Evolutionary conservation across 30 jellyfish, hydroid and myxozoan species (phyloP).

Genomic region (Calvadosia cruxmelitensis): DNA sequence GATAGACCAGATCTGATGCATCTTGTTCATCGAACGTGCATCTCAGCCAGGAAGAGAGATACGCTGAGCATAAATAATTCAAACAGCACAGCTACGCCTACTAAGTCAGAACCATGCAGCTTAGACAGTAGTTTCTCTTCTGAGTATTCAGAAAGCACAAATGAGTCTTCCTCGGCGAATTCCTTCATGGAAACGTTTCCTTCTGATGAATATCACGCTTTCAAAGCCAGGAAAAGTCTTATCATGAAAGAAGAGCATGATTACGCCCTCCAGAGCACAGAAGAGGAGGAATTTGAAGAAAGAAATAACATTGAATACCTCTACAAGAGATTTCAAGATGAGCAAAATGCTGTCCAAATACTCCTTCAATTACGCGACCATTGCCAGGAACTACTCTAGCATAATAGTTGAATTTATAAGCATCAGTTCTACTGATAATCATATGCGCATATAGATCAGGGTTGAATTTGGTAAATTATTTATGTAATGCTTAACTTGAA

Average conservation of each 20-base stretch:
- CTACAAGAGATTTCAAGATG: constrained; percentile 54
- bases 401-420: too few relatives aligned
- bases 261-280: constrained; percentile 60
- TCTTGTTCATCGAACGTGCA: constrained; percentile 92
- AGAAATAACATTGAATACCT: constrained; percentile 37
- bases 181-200: neutral
- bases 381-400: neutral
- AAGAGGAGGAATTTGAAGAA: constrained; percentile 19
- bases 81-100: constrained; percentile 22
- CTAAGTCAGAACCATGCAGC: constrained; percentile 22
- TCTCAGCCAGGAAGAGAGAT: constrained; percentile 16
- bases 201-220: neutral
- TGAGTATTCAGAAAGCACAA: neutral
- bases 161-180: neutral
- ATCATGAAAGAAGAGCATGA: constrained; percentile 49
- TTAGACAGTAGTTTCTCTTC: neutral
- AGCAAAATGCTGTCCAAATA: constrained; percentile 60
- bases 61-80: constrained; percentile 21
- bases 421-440: too few relatives aligned
- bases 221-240: neutral
- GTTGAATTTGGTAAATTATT: too few relatives aligned
- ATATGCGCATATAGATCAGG: too few relatives aligned
- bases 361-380: constrained; percentile 28
- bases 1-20: constrained; percentile 91
- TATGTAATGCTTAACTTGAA: too few relatives aligned